Evolutionary conservation across 2,113 vertebrate species (phyloP).

Genomic region (Asarcornis scutulata): DNA sequence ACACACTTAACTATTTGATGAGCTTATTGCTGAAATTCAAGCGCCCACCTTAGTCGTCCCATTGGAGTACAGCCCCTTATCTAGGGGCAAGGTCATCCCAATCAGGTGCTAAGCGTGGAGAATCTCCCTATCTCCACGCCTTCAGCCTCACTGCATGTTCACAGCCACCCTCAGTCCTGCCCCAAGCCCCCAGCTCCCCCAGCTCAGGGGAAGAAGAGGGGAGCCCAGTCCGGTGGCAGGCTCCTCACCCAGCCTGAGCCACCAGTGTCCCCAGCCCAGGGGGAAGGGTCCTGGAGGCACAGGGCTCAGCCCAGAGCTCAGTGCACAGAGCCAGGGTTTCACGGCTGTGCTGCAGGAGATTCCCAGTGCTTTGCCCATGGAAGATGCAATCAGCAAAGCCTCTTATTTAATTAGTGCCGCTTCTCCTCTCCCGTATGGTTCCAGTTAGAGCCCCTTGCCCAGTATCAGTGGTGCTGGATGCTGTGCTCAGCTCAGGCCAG

Average conservation of each 20-base stretch:
- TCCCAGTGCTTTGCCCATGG: background rate
- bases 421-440: background rate
- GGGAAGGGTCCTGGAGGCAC: background rate
- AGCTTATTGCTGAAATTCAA: conserved; percentile 50
- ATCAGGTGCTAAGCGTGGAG: conserved; percentile 37
- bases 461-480: background rate
- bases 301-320: background rate
- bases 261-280: background rate
- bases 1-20: conserved; percentile 61
- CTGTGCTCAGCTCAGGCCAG: background rate
- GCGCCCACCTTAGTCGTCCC: background rate
- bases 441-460: background rate
- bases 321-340: background rate
- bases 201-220: background rate
- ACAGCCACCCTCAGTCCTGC: background rate
- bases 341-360: background rate
- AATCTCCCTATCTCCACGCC: background rate
- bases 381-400: background rate
- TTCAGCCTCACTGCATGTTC: background rate
- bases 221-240: background rate
- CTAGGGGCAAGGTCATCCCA: conserved; percentile 55
- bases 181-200: background rate
- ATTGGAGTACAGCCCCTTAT: conserved; percentile 5
- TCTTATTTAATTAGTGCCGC: background rate
- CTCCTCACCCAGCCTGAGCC: background rate